Evolutionary conservation across 2,113 vertebrate species (phyloP).

Genomic region (Naja naja): DNA sequence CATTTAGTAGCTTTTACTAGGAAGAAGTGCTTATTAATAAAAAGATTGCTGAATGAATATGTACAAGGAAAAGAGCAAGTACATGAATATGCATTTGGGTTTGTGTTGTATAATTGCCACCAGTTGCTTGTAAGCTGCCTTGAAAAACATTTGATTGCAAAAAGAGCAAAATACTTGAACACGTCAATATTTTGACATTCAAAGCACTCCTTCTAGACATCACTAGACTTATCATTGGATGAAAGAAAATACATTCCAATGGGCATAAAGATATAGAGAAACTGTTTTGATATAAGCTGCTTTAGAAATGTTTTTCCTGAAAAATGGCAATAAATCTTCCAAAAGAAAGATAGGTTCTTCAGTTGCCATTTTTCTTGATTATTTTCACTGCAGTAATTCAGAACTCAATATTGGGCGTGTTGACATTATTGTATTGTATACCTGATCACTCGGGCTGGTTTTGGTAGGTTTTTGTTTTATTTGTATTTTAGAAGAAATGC

Average conservation of each 20-base stretch:
- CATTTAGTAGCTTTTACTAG: not conserved
- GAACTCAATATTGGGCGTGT: not conserved
- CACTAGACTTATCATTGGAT: not conserved
- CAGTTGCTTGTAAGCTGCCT: not conserved
- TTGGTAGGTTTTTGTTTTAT: not conserved
- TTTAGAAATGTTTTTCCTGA: not conserved
- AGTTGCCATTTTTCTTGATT: not conserved
- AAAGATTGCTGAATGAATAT: not conserved
- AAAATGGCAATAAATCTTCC: not conserved
- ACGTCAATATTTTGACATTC: not conserved
- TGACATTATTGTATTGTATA: not conserved
- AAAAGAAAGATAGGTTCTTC: not conserved
- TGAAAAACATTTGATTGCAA: not conserved
- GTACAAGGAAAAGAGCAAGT: not conserved
- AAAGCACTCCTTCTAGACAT: not conserved
- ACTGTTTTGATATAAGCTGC: not conserved
- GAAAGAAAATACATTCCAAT: not conserved
- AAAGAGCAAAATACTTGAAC: not conserved
- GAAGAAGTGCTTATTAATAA: not conserved
- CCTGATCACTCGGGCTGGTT: not conserved
- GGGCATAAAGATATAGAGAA: not conserved
- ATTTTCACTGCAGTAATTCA: not conserved
- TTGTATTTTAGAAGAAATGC: not conserved
- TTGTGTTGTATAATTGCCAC: no score
- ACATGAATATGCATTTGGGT: not conserved